phyloP scores from a whole-genome alignment of 64 coral and sea anemone species.

The Montipora sp. region DNA sequence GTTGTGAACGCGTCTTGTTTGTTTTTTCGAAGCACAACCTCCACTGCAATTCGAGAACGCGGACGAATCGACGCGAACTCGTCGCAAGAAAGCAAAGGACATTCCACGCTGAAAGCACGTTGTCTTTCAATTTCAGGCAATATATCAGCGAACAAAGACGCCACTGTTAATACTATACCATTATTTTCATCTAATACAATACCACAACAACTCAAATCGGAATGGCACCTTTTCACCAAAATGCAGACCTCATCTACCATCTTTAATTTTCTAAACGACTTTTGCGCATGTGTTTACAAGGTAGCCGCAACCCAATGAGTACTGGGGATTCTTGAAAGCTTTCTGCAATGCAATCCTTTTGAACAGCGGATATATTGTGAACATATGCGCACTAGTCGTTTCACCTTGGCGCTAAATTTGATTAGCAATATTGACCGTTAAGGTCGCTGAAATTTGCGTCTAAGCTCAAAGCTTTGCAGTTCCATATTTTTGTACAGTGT shows the following conservation, averaged over 20 bases:
- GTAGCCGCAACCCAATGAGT: too few species aligned
- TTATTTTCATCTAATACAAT: conserved; percentile 68
- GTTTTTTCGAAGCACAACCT: conserved; percentile 41
- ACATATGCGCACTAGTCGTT: conserved; percentile 48
- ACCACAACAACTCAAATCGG: conserved; percentile 78
- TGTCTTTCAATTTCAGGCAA: conserved; percentile 41
- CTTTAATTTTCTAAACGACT: not conserved
- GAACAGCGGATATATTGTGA: not conserved
- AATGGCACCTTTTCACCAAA: conserved; percentile 29
- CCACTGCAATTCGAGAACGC: conserved; percentile 40
- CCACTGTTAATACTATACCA: conserved; percentile 79
- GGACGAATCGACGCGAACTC: not conserved
- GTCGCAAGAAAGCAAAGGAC: not conserved
- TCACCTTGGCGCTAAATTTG: conserved; percentile 79
- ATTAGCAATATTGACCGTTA: conserved; percentile 81
- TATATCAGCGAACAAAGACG: conserved; percentile 62
- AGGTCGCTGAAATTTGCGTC: not conserved
- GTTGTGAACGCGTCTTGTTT: conserved; percentile 35
- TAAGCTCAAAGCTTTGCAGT: not conserved
- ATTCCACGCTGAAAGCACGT: not conserved
- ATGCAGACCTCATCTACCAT: conserved; percentile 68
- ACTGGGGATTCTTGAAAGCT: too few species aligned
- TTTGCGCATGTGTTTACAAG: too few species aligned
- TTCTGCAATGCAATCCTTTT: not conserved
- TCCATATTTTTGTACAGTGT: too few species aligned